Base-by-base conservation (phyloP, 1,140 invertebrate species). In the Ganaspis sp. region DNA sequence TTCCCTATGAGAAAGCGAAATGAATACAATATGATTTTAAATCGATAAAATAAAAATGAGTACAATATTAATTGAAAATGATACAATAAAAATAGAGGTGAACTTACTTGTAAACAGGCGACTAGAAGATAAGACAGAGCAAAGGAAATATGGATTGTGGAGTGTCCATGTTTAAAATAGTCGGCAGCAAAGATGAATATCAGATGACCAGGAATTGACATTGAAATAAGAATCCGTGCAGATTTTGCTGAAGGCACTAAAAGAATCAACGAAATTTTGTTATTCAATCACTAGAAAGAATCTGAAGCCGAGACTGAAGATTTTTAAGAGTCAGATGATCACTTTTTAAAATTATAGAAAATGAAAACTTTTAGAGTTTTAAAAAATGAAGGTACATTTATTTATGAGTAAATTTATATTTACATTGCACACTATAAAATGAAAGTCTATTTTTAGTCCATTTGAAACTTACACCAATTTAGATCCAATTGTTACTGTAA, bases 171-270 rank as follows among this genome's bases (percentile, higher is more conserved):
- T 72, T 93, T 92, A 69, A 96, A 91, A 76, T 93, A 92, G 86
- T 96, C 95, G 12, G 98, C 98, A 0, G 94, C 93, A 83, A 95
- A 95, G 83, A 97, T 95, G 91, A 99, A 99, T 49, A 98, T 92
- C 53, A 98, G 91, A 87, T 99, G 98, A 9, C 98, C 98, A n/a
- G 96, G 96, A 58, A 99, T 92, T 1, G 97, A 96, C 92, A 98
- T 94, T 19, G 94, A 86, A 64, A 99, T 91, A 72, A 99, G 92
- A 83, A 99, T 95, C 75, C 97, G 93, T 1, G 97, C 96, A 6
- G 97, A 96, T 86, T 93, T 95, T 4, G 95, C 94, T 79, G 95
- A 95, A 6, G 93, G 92, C 42, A 94, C 95, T 96, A 78, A 72
- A 76, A 73, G 69, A 38, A 38, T 70, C 40, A 54, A 71, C 37